phyloP scores from a whole-genome alignment of 2,888 invertebrate species.

The Salpingus planirostris region DNA sequence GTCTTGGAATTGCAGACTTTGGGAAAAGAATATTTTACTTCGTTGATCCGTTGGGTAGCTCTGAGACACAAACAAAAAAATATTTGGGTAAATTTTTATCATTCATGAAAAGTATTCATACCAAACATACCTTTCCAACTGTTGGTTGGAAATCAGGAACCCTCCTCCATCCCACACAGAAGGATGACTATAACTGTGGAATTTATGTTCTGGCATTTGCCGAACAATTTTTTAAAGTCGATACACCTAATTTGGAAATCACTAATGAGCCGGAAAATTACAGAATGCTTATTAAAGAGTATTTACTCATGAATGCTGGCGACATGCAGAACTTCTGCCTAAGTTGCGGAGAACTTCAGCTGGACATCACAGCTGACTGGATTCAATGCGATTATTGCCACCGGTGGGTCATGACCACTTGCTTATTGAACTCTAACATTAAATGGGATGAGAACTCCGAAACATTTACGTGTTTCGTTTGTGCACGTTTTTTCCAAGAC shows the following conservation, averaged over 20 bases:
- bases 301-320: neutral
- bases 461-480: too few relatives aligned
- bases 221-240: neutral
- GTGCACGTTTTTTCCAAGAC: too few relatives aligned
- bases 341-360: neutral
- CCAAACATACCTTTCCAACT: neutral
- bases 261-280: neutral
- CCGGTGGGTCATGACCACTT: neutral
- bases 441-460: too few relatives aligned
- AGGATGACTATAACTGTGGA: neutral
- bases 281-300: neutral
- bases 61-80: neutral
- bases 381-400: neutral
- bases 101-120: neutral
- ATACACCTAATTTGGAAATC: too few relatives aligned
- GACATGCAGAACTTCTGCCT: neutral
- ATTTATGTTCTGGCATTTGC: neutral
- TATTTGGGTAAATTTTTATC: neutral
- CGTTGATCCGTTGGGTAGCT: neutral
- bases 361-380: neutral
- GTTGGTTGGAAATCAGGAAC: too few relatives aligned
- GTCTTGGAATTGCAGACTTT: neutral
- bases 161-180: too few relatives aligned
- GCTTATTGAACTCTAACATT: too few relatives aligned
- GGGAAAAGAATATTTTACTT: neutral